Evolutionary conservation across 2,888 invertebrate genomes (phyloP), one percentile per base, ranked within the genome.

Genomic region (Tiphia femorata): DNA sequence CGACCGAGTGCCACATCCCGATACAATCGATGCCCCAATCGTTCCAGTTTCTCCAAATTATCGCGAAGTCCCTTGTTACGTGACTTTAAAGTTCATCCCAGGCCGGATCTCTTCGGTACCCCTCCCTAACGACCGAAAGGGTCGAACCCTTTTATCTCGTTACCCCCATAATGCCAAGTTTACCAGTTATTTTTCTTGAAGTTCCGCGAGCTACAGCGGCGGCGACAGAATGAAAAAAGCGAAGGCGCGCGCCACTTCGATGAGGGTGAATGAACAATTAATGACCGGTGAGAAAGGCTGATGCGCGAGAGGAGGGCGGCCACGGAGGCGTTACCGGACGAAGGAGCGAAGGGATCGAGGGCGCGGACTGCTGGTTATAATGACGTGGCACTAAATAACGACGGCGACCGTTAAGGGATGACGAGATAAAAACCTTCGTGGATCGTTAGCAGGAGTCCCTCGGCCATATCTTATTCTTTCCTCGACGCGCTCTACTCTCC

Each of bases 401-500:
- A 62, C 61, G 70, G 57, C 63, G 63, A 66, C 63, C 62, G 69
- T 70, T 67, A 64, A 72, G 67, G 70, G 67, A 73, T 67, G 72
- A 71, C 73, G 70, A 66, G 70, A 72, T 73, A 73, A 73, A 73
- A 72, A 73, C 66, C 63, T 67, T 65, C 43, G 61, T 67, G 63
- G 70, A 70, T 70, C 70, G 70, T 70, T 70, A 70, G 70, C 65
- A 62, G 66, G 70, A 63, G 64, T 66, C 70, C n/a, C n/a, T 62
- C 58, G 58, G 59, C 67, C 64, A 62, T 69, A 64, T 60, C 62
- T 64, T 69, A 58, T 69, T 68, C 63, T 62, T 58, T 63, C 64
- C 64, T 42, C 42, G 38, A 53, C 30, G 10, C n/a, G n/a, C 30
- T 4, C 10, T 7, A 30, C 33, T 14, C 33, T 46, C 52, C 42